Percentiles rank a stretch among this genome's conserved stretches.
phyloP scores from a whole-genome alignment of 2,888 invertebrate species.

The Meiosimyza platycephala region DNA sequence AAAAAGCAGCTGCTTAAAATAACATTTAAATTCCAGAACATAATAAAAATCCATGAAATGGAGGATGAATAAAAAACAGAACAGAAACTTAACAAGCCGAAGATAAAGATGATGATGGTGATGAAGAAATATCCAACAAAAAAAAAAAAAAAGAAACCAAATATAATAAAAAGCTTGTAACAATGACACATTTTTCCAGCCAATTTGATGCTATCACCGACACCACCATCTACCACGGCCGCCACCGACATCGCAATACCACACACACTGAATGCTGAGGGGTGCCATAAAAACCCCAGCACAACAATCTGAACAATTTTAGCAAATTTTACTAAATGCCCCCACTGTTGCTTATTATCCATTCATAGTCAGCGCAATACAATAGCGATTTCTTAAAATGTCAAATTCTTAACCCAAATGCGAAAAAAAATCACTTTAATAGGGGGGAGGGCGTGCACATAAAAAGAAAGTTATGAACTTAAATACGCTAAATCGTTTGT shows the following conservation, averaged over 20 bases:
- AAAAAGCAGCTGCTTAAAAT: slow-evolving; percentile 25
- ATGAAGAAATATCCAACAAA: slow-evolving; percentile 15
- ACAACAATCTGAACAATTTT: not conserved
- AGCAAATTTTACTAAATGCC: too few relatives aligned
- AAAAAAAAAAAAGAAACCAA: not conserved
- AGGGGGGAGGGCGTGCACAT: too few relatives aligned
- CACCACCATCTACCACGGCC: slow-evolving; percentile 11
- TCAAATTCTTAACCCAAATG: too few relatives aligned
- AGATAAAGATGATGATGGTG: not conserved
- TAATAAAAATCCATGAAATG: slow-evolving; percentile 17
- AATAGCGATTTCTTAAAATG: too few relatives aligned
- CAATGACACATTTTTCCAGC: slow-evolving; percentile 40
- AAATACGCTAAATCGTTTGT: slow-evolving; percentile 13
- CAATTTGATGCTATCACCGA: slow-evolving; percentile 36
- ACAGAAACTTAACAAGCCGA: too few relatives aligned
- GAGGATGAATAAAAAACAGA: not conserved
- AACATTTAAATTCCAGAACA: slow-evolving; percentile 32
- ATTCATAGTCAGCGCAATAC: too few relatives aligned
- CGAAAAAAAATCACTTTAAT: too few relatives aligned
- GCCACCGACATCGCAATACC: slow-evolving; percentile 1
- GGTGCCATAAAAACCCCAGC: not conserved
- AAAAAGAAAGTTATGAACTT: slow-evolving; percentile 13
- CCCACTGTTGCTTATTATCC: too few relatives aligned
- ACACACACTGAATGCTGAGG: not conserved
- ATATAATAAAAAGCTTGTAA: slow-evolving; percentile 19